Percentiles rank a stretch among this genome's conserved stretches.
phyloP scores from a whole-genome alignment of 2,113 vertebrate species.

The Talpa occidentalis region DNA sequence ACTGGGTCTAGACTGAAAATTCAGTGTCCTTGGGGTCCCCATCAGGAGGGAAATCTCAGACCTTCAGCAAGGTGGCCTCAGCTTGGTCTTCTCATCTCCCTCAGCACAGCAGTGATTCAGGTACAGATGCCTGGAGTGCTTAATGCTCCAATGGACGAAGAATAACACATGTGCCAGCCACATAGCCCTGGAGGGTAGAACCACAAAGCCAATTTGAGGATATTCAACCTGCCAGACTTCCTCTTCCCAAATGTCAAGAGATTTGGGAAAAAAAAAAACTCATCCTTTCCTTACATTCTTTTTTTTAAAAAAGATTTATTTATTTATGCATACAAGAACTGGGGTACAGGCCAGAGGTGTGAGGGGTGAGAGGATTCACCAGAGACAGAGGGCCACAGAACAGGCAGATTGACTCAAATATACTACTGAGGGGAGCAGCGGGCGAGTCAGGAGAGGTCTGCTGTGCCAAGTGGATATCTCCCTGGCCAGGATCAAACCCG shows the following conservation, averaged over 20 bases:
- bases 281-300: not conserved
- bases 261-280: not conserved
- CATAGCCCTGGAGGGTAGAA: not conserved
- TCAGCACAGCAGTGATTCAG: not conserved
- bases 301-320: no score
- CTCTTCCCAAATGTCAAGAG: not conserved
- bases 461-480: no score
- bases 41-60: not conserved
- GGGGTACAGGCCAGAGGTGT: no score
- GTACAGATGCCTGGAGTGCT: accelerated
- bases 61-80: not conserved
- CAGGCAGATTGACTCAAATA: no score
- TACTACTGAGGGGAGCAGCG: no score
- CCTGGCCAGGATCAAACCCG: no score
- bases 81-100: accelerated
- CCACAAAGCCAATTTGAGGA: not conserved
- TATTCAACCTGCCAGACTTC: not conserved
- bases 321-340: no score
- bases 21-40: not conserved
- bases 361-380: no score
- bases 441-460: no score
- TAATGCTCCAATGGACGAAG: no score
- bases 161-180: not conserved
- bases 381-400: no score
- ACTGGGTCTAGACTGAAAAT: not conserved